Percentiles rank a stretch among this genome's conserved stretches.
These are phyloP conservation scores for Eupsilia transversa DNA, from an alignment of 2,888 invertebrate genomes.

Conservation along the genomic window DNA sequence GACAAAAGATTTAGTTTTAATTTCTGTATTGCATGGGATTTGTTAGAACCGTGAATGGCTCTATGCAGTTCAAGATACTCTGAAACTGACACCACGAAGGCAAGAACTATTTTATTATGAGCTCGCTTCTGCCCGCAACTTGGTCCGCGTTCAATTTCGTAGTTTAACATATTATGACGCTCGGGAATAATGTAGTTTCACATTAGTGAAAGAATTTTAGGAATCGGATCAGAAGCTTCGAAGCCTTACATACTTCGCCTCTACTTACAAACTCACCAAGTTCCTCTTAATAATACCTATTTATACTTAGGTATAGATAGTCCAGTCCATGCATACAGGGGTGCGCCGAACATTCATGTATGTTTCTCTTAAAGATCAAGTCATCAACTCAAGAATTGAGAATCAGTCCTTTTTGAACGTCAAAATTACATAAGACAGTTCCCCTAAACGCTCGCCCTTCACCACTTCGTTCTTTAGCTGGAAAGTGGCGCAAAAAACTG, in stretches of 20 bases:
- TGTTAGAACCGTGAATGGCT: background rate
- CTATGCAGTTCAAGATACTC: background rate
- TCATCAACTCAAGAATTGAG: background rate
- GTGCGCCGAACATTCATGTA: background rate
- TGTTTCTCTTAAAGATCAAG: background rate
- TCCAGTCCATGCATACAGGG: too few relatives aligned
- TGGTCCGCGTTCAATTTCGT: too few relatives aligned
- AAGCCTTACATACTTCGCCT: too few relatives aligned
- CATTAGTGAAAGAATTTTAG: too few relatives aligned
- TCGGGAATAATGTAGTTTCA: too few relatives aligned
- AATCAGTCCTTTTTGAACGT: too few relatives aligned
- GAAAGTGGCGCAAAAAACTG: background rate
- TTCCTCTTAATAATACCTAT: too few relatives aligned
- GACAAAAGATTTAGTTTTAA: background rate
- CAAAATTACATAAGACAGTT: background rate
- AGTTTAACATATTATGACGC: too few relatives aligned
- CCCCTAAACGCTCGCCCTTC: background rate
- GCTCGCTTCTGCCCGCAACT: too few relatives aligned
- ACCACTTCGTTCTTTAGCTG: background rate
- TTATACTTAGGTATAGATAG: too few relatives aligned
- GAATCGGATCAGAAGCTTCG: too few relatives aligned
- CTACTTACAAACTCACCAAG: too few relatives aligned
- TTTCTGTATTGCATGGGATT: background rate
- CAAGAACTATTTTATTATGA: background rate
- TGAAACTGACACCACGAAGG: background rate